Evolutionary conservation across 2,888 invertebrate genomes (phyloP).

Genomic region (Oxycera nigricornis): DNA sequence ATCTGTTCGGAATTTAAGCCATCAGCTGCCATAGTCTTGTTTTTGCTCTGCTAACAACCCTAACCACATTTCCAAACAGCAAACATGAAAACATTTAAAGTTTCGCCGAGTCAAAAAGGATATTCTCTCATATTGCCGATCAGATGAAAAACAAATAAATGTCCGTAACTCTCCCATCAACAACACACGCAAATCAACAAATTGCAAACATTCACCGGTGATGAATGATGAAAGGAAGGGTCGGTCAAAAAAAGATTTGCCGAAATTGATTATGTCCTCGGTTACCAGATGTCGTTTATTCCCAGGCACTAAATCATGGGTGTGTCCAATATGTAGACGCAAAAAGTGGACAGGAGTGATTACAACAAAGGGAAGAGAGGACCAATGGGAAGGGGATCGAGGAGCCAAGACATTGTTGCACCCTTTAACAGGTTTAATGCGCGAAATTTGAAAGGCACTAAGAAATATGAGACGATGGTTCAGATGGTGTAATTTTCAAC

Average conservation of each 20-base stretch:
- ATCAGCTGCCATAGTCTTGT: too few relatives aligned
- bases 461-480: conserved; percentile 9
- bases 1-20: too few relatives aligned
- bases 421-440: conserved; percentile 24
- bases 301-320: conserved; percentile 37
- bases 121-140: too few relatives aligned
- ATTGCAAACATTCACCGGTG: not conserved
- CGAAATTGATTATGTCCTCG: conserved; percentile 26
- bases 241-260: conserved; percentile 29
- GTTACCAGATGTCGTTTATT: conserved; percentile 32
- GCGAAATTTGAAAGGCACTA: conserved; percentile 16
- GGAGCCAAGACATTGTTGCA: conserved; percentile 25
- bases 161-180: not conserved
- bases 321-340: conserved; percentile 22
- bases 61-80: too few relatives aligned
- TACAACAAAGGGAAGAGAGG: not conserved
- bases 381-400: not conserved
- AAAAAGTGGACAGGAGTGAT: not conserved
- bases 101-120: too few relatives aligned
- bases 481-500: not conserved
- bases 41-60: too few relatives aligned
- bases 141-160: conserved; percentile 2
- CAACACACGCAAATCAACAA: not conserved
- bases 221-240: not conserved
- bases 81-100: too few relatives aligned